These are phyloP conservation scores for Ernsta delagoae DNA, from an alignment of 2,888 invertebrate species.

Conservation along the genomic window DNA sequence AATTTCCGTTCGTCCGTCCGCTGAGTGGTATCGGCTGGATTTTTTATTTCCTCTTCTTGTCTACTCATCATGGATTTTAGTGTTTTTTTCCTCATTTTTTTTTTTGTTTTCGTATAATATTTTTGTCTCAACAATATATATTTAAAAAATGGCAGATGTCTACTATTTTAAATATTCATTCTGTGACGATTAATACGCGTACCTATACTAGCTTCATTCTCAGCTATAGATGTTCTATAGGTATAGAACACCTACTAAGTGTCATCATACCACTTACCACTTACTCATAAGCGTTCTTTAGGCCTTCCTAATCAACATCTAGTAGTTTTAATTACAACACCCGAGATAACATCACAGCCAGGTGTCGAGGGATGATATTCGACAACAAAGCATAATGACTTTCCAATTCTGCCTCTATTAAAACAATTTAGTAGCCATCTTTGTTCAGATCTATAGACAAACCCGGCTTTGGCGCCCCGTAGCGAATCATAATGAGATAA, in stretches of 20 bases:
- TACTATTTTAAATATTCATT: too few relatives aligned
- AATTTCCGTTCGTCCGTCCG: conserved; percentile 29
- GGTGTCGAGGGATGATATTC: conserved; percentile 68
- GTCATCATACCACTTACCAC: conserved; percentile 20
- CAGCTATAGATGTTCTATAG: not conserved
- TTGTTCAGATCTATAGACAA: conserved; percentile 72
- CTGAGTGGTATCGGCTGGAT: conserved; percentile 15
- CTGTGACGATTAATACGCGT: too few relatives aligned
- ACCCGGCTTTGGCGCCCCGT: conserved; percentile 69
- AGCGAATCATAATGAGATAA: conserved; percentile 78
- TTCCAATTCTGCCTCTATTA: conserved; percentile 72
- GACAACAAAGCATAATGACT: conserved; percentile 76
- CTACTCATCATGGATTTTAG: conserved; percentile 17
- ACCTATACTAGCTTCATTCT: not conserved
- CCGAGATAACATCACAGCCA: conserved; percentile 63
- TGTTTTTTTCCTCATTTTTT: conserved; percentile 5
- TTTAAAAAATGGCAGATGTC: too few relatives aligned
- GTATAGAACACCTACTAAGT: too few relatives aligned
- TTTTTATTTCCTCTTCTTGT: conserved; percentile 25
- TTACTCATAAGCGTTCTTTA: conserved; percentile 13
- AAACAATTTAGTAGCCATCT: conserved; percentile 78
- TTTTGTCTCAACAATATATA: too few relatives aligned
- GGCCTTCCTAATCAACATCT: conserved; percentile 31
- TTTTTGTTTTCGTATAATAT: conserved; percentile 3
- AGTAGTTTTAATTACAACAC: conserved; percentile 62